Evolutionary conservation across 2,797 vertebrate species (phyloP).

Genomic region (Myioborus melanocephalus): DNA sequence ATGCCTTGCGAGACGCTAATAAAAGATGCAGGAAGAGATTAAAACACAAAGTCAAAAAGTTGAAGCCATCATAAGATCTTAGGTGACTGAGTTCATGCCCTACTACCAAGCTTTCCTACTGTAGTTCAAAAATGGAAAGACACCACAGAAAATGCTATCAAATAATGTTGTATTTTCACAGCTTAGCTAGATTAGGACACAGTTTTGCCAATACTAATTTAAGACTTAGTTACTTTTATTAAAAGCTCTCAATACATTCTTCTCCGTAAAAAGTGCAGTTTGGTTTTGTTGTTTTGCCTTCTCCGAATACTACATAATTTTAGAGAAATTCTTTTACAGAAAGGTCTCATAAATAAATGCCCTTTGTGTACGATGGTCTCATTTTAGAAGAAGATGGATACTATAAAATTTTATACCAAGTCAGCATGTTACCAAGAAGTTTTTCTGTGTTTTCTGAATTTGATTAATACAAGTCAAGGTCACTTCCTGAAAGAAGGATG

Average conservation of each 20-base stretch:
- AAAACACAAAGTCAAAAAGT: neutral
- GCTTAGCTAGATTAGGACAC: neutral
- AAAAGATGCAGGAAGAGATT: neutral
- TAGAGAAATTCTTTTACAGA: slow-evolving; percentile 26
- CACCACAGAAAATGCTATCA: neutral
- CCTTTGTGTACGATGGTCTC: slow-evolving; percentile 64
- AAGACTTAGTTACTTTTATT: neutral
- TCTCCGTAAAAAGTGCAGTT: neutral
- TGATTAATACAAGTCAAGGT: slow-evolving; percentile 81
- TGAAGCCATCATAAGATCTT: neutral
- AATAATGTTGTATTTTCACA: neutral
- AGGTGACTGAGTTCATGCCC: neutral
- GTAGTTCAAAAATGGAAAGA: neutral
- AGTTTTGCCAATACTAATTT: slow-evolving; percentile 34
- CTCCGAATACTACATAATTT: neutral
- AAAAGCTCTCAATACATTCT: neutral
- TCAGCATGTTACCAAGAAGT: slow-evolving; percentile 77
- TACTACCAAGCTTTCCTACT: neutral
- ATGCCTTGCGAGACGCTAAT: neutral
- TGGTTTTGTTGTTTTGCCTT: slow-evolving; percentile 26
- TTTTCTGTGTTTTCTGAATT: slow-evolving; percentile 78
- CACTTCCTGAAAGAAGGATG: slow-evolving; percentile 81
- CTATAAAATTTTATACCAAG: slow-evolving; percentile 76
- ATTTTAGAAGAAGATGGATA: slow-evolving; percentile 74
- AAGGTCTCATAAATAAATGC: slow-evolving; percentile 35